A percentile compares a stretch with the other conserved stretches of the same genome.
Conservation (phyloP, 1,140 invertebrate genomes). For the Sinonovacula constricta region DNA sequence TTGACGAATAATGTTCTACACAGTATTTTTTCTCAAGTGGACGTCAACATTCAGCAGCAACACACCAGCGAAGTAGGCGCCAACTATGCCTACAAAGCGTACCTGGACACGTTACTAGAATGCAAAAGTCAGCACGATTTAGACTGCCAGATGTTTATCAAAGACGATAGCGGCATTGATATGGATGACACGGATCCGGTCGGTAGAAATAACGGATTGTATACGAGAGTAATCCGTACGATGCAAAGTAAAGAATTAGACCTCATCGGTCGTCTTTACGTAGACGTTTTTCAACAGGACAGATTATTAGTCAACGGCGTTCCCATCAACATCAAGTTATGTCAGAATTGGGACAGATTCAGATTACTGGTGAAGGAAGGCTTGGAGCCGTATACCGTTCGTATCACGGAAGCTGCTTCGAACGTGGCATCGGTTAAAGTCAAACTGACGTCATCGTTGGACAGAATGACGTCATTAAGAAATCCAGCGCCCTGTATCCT, state of each 20-base stretch:
- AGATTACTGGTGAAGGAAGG: neutral
- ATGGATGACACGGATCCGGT: neutral
- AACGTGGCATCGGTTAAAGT: constrained; percentile 21
- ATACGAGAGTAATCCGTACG: neutral
- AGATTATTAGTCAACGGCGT: constrained; percentile 9
- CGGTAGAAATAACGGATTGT: neutral
- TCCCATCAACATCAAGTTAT: constrained; percentile 14
- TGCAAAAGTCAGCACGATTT: constrained; percentile 13
- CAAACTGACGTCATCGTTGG: constrained; percentile 3
- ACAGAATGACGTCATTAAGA: neutral
- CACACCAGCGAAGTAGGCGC: constrained; percentile 14
- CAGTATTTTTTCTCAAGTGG: constrained; percentile 8
- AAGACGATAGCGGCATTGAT: constrained; percentile 14
- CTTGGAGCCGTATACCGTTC: neutral
- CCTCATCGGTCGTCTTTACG: constrained; percentile 2
- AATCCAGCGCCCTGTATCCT: constrained; percentile 6
- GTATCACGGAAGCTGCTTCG: constrained; percentile 4
- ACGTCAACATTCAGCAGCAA: constrained; percentile 14
- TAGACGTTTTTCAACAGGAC: constrained; percentile 15
- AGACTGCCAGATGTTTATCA: constrained; percentile 18
- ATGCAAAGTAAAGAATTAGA: constrained; percentile 3
- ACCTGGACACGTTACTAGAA: constrained; percentile 6
- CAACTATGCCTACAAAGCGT: constrained; percentile 17
- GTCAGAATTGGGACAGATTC: constrained; percentile 6
- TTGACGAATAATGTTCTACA: constrained; percentile 8